phyloP scores from a whole-genome alignment of 2,888 invertebrate species.

The Cantharis flavilabris region DNA sequence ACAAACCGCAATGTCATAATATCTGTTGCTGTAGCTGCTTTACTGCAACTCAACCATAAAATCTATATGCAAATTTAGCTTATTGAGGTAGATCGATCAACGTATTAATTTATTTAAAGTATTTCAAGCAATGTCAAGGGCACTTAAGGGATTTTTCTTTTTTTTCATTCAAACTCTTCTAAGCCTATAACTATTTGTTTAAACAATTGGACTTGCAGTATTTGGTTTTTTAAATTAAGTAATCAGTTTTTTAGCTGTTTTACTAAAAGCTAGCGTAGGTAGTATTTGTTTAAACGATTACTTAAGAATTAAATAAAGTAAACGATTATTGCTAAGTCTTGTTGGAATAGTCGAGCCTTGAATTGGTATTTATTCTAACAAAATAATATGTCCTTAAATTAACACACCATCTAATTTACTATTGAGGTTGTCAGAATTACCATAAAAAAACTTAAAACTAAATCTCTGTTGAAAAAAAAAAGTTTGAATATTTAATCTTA shows the following conservation, averaged over 20 bases:
- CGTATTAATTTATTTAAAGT: conserved; percentile 13
- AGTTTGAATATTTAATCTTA: background rate
- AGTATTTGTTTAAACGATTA: background rate
- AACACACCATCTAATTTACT: background rate
- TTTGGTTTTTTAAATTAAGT: background rate
- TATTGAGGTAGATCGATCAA: conserved; percentile 17
- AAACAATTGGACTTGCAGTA: background rate
- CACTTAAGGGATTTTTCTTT: conserved; percentile 4
- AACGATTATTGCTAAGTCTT: background rate
- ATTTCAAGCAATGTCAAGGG: conserved; percentile 25
- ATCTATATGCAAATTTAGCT: conserved; percentile 2
- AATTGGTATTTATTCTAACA: background rate
- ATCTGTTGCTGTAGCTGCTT: background rate
- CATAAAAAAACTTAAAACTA: background rate
- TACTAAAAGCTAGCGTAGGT: background rate
- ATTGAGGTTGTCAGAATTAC: background rate
- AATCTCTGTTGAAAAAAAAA: background rate
- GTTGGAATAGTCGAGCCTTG: background rate
- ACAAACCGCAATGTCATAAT: background rate
- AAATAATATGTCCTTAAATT: background rate
- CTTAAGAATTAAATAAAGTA: background rate
- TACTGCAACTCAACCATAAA: background rate
- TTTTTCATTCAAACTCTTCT: background rate
- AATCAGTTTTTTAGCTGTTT: background rate
- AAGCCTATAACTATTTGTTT: background rate